Conservation (phyloP, 2,797 vertebrate species). For the Anableps anableps region DNA sequence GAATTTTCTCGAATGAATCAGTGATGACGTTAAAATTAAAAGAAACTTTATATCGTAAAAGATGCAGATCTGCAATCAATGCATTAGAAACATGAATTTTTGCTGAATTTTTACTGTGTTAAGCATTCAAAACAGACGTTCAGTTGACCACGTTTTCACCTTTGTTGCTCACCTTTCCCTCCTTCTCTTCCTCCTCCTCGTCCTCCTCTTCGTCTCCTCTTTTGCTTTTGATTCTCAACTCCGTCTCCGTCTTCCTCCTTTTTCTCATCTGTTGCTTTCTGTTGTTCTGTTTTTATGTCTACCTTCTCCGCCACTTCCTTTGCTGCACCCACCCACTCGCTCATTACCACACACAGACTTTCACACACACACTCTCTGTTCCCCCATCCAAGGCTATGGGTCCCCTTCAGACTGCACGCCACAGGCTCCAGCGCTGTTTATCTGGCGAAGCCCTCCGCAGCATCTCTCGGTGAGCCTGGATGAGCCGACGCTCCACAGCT, state of each 20-base stretch:
- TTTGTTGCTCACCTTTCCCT: conserved; percentile 8
- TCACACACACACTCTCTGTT: conserved; percentile 42
- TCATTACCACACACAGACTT: conserved; percentile 51
- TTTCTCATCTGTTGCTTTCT: conserved; percentile 62
- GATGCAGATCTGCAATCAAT: background rate
- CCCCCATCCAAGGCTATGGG: conserved; percentile 65
- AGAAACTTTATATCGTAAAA: background rate
- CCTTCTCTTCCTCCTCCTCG: background rate
- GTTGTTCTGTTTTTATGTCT: conserved; percentile 63
- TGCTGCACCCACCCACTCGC: conserved; percentile 66
- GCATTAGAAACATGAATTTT: background rate
- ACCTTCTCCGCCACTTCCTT: conserved; percentile 71
- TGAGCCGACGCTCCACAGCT: conserved; percentile 21
- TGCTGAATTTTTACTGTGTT: background rate
- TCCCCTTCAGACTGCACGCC: conserved; percentile 62
- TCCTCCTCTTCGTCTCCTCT: conserved; percentile 5
- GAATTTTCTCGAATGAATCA: background rate
- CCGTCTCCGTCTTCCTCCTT: conserved; percentile 19
- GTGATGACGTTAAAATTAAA: background rate
- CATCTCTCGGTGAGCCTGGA: conserved; percentile 37
- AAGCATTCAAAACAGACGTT: background rate
- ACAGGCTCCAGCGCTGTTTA: conserved; percentile 45
- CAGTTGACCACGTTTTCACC: background rate
- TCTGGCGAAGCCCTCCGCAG: conserved; percentile 25
- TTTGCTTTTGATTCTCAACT: background rate